phyloP scores from a whole-genome alignment of 2,113 vertebrate species.

The Stegostoma tigrinum region DNA sequence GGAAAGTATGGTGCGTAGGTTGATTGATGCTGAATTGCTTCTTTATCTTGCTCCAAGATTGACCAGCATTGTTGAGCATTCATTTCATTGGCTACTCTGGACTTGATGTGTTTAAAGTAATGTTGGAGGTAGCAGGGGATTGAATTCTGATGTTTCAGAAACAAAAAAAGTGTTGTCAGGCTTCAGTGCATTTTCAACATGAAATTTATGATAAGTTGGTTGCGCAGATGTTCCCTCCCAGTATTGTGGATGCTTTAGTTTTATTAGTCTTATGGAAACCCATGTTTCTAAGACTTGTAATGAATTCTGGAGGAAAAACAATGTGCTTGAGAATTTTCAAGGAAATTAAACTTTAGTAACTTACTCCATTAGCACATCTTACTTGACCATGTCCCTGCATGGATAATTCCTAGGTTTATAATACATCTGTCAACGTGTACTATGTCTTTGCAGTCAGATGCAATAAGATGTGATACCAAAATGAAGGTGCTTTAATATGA shows the following conservation, averaged over 20 bases:
- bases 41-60: neutral
- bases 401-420: neutral
- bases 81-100: neutral
- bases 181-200: neutral
- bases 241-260: neutral
- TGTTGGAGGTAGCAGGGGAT: neutral
- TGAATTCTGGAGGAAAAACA: neutral
- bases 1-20: neutral
- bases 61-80: neutral
- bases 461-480: slow-evolving; percentile 5
- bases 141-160: neutral
- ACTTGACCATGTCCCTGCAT: neutral
- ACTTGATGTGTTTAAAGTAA: neutral
- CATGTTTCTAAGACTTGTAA: neutral
- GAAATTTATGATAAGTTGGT: neutral
- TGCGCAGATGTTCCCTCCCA: neutral
- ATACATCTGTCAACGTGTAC: slow-evolving; percentile 2
- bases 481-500: slow-evolving; percentile 26
- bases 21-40: neutral
- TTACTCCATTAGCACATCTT: neutral
- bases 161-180: neutral
- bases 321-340: neutral
- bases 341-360: neutral
- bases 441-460: neutral
- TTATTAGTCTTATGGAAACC: neutral